A percentile compares a stretch with the other conserved stretches of the same genome.
Conservation (phyloP, 2,113 vertebrate species). For the Cephalopterus ornatus region DNA sequence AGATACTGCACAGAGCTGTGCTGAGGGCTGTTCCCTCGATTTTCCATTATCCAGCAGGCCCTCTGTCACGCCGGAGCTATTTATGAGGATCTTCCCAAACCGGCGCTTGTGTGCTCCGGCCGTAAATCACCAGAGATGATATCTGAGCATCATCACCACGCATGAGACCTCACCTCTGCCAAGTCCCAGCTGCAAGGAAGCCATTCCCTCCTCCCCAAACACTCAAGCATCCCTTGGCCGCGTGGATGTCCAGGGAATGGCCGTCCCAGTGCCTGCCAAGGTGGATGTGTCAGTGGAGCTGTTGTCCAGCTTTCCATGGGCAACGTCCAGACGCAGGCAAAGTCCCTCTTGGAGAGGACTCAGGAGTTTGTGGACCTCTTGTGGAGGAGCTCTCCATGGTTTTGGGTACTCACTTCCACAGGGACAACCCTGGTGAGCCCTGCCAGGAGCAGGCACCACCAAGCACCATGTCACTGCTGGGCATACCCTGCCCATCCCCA, state of each 20-base stretch:
- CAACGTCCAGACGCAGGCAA: neutral
- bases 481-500: neutral
- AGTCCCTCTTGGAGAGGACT: neutral
- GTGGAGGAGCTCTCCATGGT: neutral
- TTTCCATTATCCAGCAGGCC: constrained; percentile 56
- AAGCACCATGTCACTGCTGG: neutral
- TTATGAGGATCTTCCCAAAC: constrained; percentile 51
- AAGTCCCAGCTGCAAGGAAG: constrained; percentile 42
- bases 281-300: neutral
- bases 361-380: accelerated
- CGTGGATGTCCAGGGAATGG: accelerated
- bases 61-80: neutral
- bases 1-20: neutral
- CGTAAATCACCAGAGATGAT: constrained; percentile 34
- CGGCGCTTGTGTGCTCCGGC: neutral
- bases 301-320: neutral
- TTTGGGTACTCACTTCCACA: neutral
- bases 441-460: accelerated
- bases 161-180: constrained; percentile 20
- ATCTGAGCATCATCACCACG: constrained; percentile 38
- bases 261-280: accelerated
- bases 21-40: neutral
- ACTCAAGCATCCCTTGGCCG: neutral
- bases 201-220: accelerated
- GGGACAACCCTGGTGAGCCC: neutral